Evolutionary conservation across 64 coral and sea anemone species (phyloP), one percentile per base, ranked within the genome.

Genomic region (Stylophora pistillata): DNA sequence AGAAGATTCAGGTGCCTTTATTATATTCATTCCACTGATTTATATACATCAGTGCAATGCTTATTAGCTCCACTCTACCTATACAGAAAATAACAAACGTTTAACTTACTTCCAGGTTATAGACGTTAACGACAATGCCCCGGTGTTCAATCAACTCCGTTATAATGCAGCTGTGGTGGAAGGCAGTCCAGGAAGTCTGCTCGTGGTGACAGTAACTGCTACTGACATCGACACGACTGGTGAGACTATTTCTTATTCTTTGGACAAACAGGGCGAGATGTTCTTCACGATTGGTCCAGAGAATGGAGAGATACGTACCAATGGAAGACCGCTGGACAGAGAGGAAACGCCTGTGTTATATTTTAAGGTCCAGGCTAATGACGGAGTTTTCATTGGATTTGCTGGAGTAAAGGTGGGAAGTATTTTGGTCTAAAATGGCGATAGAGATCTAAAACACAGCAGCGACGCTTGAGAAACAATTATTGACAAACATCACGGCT

Each of bases 61-160:
- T 74, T 9, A 30, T 27, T 12, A 74, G 73, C 29, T 74, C 55
- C 17, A 58, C 53, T 18, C 21, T 26, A 41, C 4, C 5, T 64
- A 20, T 0, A 33, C 14, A 21, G 15, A 13, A 26, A 62, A 34
- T 16, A 76, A 55, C 23, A 25, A 60, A 26, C 75, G 63, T 64
- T 78, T 37, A 21, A 56, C 63, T 63, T 20, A 12, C 23, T 28
- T 62, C 63, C 54, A 97, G 95, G 95, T 97, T 10, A 58, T 66
- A 15, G 95, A 97, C 65, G 88, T 91, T 5, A 93, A 97, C 85
- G 95, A 97, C 54, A 93, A 97, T 68, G 13, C 81, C 5, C 95
- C 95, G 9, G 52, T 93, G 31, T 97, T 97, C 16, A 59, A n/a
- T 9, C 63, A 83, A 52, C 86, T 97, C 1, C 78, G 92, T 56